Base-by-base conservation (phyloP, 2,797 vertebrate genomes). In the Coregonus sp. region DNA sequence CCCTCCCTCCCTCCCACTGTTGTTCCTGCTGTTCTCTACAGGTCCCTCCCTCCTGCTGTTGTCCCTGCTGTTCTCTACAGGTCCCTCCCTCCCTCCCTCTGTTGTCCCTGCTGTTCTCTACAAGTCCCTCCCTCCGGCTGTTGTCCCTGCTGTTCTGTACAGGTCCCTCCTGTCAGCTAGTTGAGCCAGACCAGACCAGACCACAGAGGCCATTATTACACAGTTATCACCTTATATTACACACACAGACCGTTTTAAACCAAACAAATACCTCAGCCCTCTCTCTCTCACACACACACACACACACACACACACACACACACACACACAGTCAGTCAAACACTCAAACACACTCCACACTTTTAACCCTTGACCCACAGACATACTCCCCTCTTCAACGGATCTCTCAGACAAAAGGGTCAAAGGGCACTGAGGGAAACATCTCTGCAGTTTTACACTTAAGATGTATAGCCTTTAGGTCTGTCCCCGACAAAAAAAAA, bases 181-280 rank as follows among this genome's bases (percentile, higher is more conserved):
- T 56, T 54, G 52, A 54, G 52, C 6, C 2, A 61, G n/a, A 56
- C 54, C 18, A 56, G 54, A 4, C 54, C 54, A 56, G 54, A 5
- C 86, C 84, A 81, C 25, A 25, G 56, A 59, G 18, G n/a, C 56
- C 56, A 61, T 61, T 61, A 61, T 61, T 56, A 77, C 65, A 52
- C 15, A n/a, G 7, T 61, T n/a, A 20, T 20, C 56, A 61, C 56
- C 56, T 61, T 3, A 7, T 61, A 61, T n/a, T 61, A 75, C 81
- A 78, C 77, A 61, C 56, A 59, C 56, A 20, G 56, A 20, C 15
- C 0, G 7, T 61, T 61, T 6, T 61, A 61, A 61, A 20, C 56
- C 56, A 61, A 18, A 71, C 81, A 81, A 75, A 82, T 77, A 80
- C 70, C 82, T 76, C 25, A 50, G 72, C 9, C 9, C 9, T 47